Conservation (phyloP, 2,888 invertebrate species). For the Drosophila helvetica region DNA sequence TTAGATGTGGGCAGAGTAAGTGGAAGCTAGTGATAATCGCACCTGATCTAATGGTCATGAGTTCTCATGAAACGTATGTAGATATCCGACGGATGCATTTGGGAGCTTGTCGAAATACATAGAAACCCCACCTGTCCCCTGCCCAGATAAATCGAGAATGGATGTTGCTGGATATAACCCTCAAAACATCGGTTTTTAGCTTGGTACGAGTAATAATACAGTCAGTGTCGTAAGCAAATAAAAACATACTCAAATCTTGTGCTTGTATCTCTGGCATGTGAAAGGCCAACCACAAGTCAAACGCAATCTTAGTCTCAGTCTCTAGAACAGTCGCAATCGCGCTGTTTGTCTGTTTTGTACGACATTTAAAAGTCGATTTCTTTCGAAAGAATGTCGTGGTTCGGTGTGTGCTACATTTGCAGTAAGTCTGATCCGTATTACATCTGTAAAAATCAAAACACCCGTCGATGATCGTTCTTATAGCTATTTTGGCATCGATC, state of each 20-base stretch:
- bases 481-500: slow-evolving; percentile 44
- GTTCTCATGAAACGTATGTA: slow-evolving; percentile 13
- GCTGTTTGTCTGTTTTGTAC: slow-evolving; percentile 31
- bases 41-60: neutral
- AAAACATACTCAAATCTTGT: slow-evolving; percentile 9
- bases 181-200: neutral
- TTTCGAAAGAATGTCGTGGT: slow-evolving; percentile 32
- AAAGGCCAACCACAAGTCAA: slow-evolving; percentile 24
- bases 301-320: slow-evolving; percentile 9
- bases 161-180: neutral
- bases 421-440: slow-evolving; percentile 39
- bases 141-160: neutral
- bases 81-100: slow-evolving; percentile 45
- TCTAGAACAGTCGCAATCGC: slow-evolving; percentile 48
- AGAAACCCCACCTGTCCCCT: neutral
- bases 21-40: neutral
- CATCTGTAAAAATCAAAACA: neutral
- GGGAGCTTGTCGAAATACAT: slow-evolving; percentile 50
- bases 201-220: slow-evolving; percentile 1
- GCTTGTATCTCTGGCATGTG: slow-evolving; percentile 38
- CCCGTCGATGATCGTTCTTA: neutral
- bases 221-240: slow-evolving; percentile 31
- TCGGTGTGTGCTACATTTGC: slow-evolving; percentile 23
- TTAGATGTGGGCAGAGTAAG: slow-evolving; percentile 80
- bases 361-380: neutral